phyloP scores from a whole-genome alignment of 2,888 invertebrate genomes.

The Ephialtes manifestator region DNA sequence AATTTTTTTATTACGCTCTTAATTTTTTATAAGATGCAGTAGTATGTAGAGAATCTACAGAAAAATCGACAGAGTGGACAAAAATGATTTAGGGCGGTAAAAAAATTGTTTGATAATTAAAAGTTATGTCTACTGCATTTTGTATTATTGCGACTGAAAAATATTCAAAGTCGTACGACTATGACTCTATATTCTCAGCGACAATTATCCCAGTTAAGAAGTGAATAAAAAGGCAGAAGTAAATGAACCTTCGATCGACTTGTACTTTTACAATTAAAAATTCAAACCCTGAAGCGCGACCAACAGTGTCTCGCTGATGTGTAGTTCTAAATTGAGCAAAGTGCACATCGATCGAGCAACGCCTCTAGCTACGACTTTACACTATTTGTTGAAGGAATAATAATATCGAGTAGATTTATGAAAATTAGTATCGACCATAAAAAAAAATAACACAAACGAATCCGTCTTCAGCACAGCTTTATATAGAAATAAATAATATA shows the following conservation, averaged over 20 bases:
- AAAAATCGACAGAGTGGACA: too few species aligned
- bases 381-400: conserved; percentile 20
- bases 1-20: too few species aligned
- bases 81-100: too few species aligned
- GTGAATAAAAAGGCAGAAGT: conserved; percentile 1
- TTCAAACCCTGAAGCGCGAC: not conserved
- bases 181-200: not conserved
- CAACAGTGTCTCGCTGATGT: conserved; percentile 6
- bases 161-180: not conserved
- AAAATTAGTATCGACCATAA: conserved; percentile 31
- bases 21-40: too few species aligned
- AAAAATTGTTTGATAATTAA: too few species aligned
- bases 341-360: conserved; percentile 46
- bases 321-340: conserved; percentile 57
- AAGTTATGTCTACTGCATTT: not conserved
- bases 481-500: not conserved
- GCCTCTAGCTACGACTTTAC: conserved; percentile 32
- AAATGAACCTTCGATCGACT: conserved; percentile 21
- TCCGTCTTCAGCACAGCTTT: not conserved
- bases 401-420: conserved; percentile 34
- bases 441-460: not conserved
- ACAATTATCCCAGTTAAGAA: not conserved
- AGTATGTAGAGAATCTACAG: too few species aligned
- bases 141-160: not conserved
- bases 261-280: conserved; percentile 2